Evolutionary conservation across 1,140 invertebrate genomes (phyloP).

Genomic region (Pteromalus puparum): DNA sequence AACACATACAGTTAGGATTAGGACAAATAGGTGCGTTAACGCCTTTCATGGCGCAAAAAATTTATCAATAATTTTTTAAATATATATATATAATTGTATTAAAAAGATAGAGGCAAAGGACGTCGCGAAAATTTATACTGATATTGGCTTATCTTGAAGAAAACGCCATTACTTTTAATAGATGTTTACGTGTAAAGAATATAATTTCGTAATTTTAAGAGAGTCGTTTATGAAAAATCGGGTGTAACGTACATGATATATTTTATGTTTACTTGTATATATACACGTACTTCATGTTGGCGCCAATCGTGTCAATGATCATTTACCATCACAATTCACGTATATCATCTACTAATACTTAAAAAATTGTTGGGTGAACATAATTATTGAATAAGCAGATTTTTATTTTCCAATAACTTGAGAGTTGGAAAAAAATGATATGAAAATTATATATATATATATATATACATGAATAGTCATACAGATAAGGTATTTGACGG

Average conservation of each 20-base stretch:
- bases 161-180: constrained; percentile 39
- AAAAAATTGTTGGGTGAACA: constrained; percentile 20
- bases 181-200: constrained; percentile 45
- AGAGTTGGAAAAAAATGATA: constrained; percentile 29
- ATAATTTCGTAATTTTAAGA: constrained; percentile 42
- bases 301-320: not conserved
- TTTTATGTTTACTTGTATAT: constrained; percentile 47
- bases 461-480: constrained; percentile 30
- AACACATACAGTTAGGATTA: constrained; percentile 91
- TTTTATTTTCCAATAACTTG: constrained; percentile 36
- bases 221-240: constrained; percentile 19
- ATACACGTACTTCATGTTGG: constrained; percentile 30
- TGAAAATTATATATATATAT: not conserved
- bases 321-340: constrained; percentile 27
- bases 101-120: constrained; percentile 8
- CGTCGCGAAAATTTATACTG: constrained; percentile 29
- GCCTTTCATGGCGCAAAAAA: constrained; percentile 72
- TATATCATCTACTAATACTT: constrained; percentile 17
- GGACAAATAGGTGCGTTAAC: constrained; percentile 77
- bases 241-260: constrained; percentile 32
- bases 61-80: constrained; percentile 59
- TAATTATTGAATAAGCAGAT: constrained; percentile 35
- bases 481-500: constrained; percentile 26
- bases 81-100: constrained; percentile 33
- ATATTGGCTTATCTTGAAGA: constrained; percentile 38